These are phyloP conservation scores for Micrasema longulum DNA, from an alignment of 1,140 invertebrate genomes.

Conservation along the genomic window DNA sequence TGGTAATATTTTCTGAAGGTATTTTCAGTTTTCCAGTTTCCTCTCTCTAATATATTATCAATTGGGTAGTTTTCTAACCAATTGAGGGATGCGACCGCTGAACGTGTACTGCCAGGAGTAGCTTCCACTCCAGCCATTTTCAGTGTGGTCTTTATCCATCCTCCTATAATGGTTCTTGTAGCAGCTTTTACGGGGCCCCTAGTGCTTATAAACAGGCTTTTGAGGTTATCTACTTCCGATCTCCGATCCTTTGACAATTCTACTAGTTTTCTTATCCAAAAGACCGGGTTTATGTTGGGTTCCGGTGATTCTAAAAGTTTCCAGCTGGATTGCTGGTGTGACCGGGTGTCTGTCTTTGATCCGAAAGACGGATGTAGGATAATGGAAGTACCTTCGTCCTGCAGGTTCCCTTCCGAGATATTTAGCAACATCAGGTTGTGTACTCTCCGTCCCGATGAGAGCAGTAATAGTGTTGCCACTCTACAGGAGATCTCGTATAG, in stretches of 20 bases:
- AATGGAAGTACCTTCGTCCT: conserved; percentile 47
- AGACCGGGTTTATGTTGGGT: background rate
- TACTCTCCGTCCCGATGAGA: conserved; percentile 55
- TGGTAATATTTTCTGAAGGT: conserved; percentile 5
- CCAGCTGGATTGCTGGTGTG: background rate
- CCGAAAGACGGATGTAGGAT: conserved; percentile 56
- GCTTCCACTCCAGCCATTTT: background rate
- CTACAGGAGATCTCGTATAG: conserved; percentile 53
- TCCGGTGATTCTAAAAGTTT: background rate
- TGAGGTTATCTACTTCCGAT: background rate
- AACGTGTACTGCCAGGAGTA: background rate
- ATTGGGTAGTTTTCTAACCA: conserved; percentile 9
- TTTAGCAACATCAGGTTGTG: conserved; percentile 57
- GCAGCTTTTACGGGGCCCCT: background rate
- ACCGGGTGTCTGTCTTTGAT: conserved; percentile 56
- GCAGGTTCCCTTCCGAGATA: conserved; percentile 39
- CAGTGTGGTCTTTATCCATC: background rate
- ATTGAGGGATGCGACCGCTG: background rate
- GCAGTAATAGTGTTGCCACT: conserved; percentile 54
- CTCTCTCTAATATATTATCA: conserved; percentile 1
- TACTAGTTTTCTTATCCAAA: background rate
- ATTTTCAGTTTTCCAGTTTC: conserved; percentile 6
- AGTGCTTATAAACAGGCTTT: background rate
- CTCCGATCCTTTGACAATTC: too few species aligned
- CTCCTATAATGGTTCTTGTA: conserved; percentile 1